A percentile compares a stretch with the other conserved stretches of the same genome.
These are phyloP conservation scores for Drosophila aldrichi DNA, from an alignment of 2,888 invertebrate genomes.

Conservation along the genomic window DNA sequence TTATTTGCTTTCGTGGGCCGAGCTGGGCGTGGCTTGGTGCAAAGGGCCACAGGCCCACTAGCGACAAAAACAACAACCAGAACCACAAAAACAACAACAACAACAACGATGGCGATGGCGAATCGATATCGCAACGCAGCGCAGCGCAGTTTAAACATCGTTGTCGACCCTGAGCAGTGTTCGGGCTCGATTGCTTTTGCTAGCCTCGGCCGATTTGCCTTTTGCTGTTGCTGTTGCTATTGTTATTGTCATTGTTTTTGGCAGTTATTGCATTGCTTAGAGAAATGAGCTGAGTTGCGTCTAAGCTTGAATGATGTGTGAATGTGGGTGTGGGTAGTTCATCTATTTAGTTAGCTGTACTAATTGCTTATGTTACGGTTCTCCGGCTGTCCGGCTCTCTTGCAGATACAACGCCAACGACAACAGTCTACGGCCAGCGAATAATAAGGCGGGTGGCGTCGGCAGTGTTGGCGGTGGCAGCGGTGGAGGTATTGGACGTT, in stretches of 20 bases:
- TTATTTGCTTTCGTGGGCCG: conserved; percentile 36
- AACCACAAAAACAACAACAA: conserved; percentile 5
- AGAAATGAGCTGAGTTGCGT: neutral
- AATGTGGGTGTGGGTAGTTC: neutral
- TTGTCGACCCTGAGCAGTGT: conserved; percentile 58
- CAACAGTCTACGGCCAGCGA: conserved; percentile 72
- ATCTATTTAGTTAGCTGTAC: conserved; percentile 12
- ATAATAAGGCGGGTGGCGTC: conserved; percentile 85
- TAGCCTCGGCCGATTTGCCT: conserved; percentile 20
- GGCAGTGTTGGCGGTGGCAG: conserved; percentile 23
- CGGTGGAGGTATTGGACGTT: conserved; percentile 85
- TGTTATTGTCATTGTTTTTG: conserved; percentile 12
- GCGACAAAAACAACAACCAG: conserved; percentile 19
- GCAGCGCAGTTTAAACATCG: conserved; percentile 21
- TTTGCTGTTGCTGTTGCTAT: neutral
- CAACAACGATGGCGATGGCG: conserved; percentile 29
- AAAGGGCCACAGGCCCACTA: conserved; percentile 11
- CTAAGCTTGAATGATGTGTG: neutral
- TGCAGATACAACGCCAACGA: conserved; percentile 82
- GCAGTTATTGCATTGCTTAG: conserved; percentile 9
- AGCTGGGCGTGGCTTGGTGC: conserved; percentile 47
- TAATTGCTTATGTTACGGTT: conserved; percentile 38
- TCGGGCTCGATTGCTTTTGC: conserved; percentile 47
- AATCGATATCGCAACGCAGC: conserved; percentile 60
- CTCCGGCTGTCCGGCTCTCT: conserved; percentile 7